Evolutionary conservation across 2,797 vertebrate genomes (phyloP), one percentile per base, ranked within the genome.

Genomic region (Rhyacichthys aspro): DNA sequence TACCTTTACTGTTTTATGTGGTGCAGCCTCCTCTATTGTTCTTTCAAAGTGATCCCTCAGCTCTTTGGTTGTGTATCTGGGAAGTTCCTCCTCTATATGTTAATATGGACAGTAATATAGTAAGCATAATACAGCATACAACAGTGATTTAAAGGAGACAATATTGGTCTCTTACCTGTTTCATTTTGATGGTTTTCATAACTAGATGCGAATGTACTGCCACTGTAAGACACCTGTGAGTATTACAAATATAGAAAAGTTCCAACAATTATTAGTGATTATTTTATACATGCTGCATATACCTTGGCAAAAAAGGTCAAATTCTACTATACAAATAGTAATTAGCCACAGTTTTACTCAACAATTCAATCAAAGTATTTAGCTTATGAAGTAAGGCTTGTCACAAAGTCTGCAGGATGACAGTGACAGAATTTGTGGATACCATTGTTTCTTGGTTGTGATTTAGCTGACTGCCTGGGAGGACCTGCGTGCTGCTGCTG

Each of bases 11-110:
- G 91, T 88, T 85, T 96, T 98, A 70, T 90, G 89, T 74, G 94
- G 72, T 23, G 85, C 78, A 55, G 88, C 86, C 61, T 93, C 92
- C 63, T 95, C 95, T 75, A 92, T 92, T 74, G 94, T 92, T 89
- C 89, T 96, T 88, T 99, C 98, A 92, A 96, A 98, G 44, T 89
- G 95, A 76, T 94, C 84, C 72, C 95, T 96, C 85, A 99, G 93
- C 84, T 95, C 90, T 83, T 95, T 94, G 37, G 95, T 93, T 11
- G 96, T 95, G 80, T 95, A 90, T 74, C 94, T 94, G 52, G 95
- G 93, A 63, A 93, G 48, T 34, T 96, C 95, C 82, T 96, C 95
- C 19, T 92, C 93, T 90, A 78, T 45, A 63, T 65, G 19, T 60
- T 14, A 76, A 47, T 42, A 62, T 15, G 72, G 43, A 47, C 11